Conservation (phyloP, 1,140 invertebrate genomes). For the Lasioglossum albipes region DNA sequence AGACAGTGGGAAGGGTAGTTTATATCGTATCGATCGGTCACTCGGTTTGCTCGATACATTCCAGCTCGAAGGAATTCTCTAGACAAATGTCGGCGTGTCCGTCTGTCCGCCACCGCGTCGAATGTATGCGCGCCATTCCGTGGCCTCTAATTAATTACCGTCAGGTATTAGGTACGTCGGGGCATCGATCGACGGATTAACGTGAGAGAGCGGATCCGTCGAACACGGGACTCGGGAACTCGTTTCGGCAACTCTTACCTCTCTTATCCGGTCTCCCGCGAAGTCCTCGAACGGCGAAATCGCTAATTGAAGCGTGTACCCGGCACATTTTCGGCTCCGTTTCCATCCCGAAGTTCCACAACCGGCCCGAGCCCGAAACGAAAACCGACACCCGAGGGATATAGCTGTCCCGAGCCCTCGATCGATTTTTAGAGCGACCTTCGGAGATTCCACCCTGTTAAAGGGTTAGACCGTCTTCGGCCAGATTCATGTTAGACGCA, state of each 20-base stretch:
- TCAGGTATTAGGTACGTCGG: constrained; percentile 5
- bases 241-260: neutral
- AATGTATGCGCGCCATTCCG: constrained; percentile 42
- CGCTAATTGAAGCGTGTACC: too few species aligned
- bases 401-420: too few species aligned
- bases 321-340: too few species aligned
- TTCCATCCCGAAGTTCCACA: too few species aligned
- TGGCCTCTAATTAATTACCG: constrained; percentile 42
- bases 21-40: constrained; percentile 47
- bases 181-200: constrained; percentile 15
- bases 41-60: constrained; percentile 32
- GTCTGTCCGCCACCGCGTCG: constrained; percentile 12
- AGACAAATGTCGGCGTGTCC: constrained; percentile 50
- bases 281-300: too few species aligned
- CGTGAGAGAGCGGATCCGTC: neutral
- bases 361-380: too few species aligned
- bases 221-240: neutral
- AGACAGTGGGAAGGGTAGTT: neutral
- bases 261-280: too few species aligned
- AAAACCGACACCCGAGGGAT: too few species aligned
- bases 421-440: too few species aligned
- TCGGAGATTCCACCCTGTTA: too few species aligned
- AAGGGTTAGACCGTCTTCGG: too few species aligned
- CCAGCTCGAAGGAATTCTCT: constrained; percentile 37
- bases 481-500: too few species aligned